Evolutionary conservation across 2,888 invertebrate genomes (phyloP).

Genomic region (Stenolophus ochropezus): DNA sequence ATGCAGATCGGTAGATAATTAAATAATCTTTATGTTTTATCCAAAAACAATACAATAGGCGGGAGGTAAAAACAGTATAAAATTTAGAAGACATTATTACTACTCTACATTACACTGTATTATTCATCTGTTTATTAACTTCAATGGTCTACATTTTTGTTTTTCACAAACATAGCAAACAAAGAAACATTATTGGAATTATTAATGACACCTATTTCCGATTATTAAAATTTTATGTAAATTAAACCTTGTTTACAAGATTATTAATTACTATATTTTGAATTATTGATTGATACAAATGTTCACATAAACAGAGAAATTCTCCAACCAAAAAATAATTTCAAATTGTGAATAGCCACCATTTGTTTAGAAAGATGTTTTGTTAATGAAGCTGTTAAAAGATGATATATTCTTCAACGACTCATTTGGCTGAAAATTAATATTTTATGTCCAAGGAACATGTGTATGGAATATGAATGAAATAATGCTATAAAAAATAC

Average conservation of each 20-base stretch:
- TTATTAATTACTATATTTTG: constrained; percentile 32
- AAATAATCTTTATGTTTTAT: too few species aligned
- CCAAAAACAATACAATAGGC: too few species aligned
- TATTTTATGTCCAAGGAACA: constrained; percentile 6
- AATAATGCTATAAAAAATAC: constrained; percentile 4
- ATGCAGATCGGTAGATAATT: too few species aligned
- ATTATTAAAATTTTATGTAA: constrained; percentile 37
- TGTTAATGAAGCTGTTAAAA: constrained; percentile 22
- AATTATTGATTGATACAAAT: constrained; percentile 23
- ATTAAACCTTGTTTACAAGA: constrained; percentile 9
- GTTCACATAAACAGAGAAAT: constrained; percentile 4
- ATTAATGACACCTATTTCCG: neutral
- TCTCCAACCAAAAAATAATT: neutral
- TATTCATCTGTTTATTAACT: neutral
- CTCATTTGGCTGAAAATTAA: constrained; percentile 18
- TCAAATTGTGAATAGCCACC: constrained; percentile 13
- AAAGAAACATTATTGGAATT: neutral
- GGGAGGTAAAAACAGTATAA: too few species aligned
- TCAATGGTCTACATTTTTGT: neutral
- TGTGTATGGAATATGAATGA: constrained; percentile 23
- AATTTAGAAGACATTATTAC: too few species aligned
- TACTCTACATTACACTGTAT: neutral
- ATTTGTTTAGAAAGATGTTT: constrained; percentile 14
- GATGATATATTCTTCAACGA: neutral
- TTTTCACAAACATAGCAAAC: neutral